Evolutionary conservation across 2,888 invertebrate genomes (phyloP).

Genomic region (Sesamia inferens): DNA sequence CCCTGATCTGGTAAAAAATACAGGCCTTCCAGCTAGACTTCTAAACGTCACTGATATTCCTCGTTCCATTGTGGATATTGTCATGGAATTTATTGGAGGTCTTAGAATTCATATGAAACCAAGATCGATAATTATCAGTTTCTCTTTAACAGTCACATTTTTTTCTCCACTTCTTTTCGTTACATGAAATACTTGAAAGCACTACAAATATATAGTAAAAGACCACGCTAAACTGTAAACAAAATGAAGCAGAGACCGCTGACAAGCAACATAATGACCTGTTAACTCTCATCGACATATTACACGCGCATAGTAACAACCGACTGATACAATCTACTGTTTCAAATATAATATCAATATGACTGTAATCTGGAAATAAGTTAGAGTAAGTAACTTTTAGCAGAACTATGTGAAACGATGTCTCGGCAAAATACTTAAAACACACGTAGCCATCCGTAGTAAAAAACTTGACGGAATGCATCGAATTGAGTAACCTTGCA

Average conservation of each 20-base stretch:
- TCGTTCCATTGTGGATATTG: not conserved
- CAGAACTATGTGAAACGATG: not conserved
- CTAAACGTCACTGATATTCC: not conserved
- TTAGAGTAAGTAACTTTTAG: not conserved
- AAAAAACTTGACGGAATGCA: slow-evolving; percentile 29
- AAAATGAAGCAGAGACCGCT: slow-evolving; percentile 1
- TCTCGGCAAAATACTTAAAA: slow-evolving; percentile 9
- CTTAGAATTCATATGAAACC: not conserved
- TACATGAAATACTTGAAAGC: not conserved
- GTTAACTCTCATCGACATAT: slow-evolving; percentile 20
- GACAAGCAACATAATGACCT: slow-evolving; percentile 41
- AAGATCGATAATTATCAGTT: not conserved
- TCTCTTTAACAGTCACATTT: too few species aligned
- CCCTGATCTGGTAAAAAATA: not conserved
- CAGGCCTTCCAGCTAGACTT: too few species aligned
- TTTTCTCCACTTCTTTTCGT: too few species aligned
- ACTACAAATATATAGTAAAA: not conserved
- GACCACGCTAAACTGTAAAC: slow-evolving; percentile 14
- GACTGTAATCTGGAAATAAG: not conserved
- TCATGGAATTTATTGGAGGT: not conserved
- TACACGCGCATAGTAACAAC: not conserved
- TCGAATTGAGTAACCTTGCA: slow-evolving; percentile 44
- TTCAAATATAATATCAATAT: slow-evolving; percentile 3
- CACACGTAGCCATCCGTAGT: not conserved
- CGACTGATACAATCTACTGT: slow-evolving; percentile 6